Percentiles rank a stretch among this genome's conserved stretches.
Evolutionary conservation across 2,113 vertebrate species (phyloP).

Genomic region (Pelusios castaneus): DNA sequence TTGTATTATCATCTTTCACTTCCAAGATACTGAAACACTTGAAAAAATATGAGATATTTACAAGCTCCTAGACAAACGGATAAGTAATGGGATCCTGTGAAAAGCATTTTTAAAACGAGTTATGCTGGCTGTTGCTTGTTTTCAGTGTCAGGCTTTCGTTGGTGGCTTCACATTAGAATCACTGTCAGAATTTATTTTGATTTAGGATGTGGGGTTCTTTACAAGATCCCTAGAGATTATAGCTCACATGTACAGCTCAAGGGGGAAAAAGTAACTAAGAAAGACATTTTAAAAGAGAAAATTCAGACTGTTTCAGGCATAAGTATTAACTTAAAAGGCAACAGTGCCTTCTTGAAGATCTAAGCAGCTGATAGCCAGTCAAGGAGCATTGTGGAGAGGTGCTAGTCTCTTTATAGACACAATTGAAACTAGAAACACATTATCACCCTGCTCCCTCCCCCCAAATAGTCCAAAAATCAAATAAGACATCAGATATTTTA

Average conservation of each 20-base stretch:
- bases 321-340: not conserved
- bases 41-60: not conserved
- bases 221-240: not conserved
- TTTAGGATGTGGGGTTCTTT: slow-evolving; percentile 3
- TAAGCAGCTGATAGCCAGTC: not conserved
- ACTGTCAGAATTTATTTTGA: not conserved
- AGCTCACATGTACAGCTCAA: not conserved
- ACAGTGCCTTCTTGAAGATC: not conserved
- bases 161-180: slow-evolving; percentile 33
- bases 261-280: not conserved
- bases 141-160: slow-evolving; percentile 32
- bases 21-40: not conserved
- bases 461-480: not conserved
- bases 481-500: not conserved
- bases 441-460: not conserved
- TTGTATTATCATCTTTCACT: not conserved
- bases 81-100: not conserved
- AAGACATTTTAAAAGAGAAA: not conserved
- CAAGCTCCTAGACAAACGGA: slow-evolving; percentile 9
- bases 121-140: slow-evolving; percentile 14
- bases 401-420: not conserved
- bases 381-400: not conserved
- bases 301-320: not conserved
- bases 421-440: not conserved
- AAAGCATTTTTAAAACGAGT: not conserved